phyloP scores from a whole-genome alignment of 2,888 invertebrate genomes.

The Chrysodeixis includens region DNA sequence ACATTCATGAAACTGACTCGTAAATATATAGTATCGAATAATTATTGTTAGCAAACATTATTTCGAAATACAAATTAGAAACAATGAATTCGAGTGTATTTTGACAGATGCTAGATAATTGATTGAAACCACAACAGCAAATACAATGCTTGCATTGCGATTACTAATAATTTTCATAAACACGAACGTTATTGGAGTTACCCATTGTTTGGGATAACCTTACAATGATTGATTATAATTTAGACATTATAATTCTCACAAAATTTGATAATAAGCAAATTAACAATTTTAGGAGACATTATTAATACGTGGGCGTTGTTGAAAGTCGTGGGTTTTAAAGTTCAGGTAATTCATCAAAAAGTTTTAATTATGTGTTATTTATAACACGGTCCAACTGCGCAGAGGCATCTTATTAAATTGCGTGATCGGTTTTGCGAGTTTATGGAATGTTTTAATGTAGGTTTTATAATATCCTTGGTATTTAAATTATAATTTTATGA shows the following conservation, averaged over 20 bases:
- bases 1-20: background rate
- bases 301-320: slow-evolving; percentile 1
- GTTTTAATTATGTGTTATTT: background rate
- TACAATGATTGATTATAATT: background rate
- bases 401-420: no score
- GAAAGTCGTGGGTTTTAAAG: background rate
- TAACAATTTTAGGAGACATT: background rate
- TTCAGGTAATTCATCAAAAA: background rate
- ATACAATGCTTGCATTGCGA: background rate
- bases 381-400: no score
- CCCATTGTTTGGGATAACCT: background rate
- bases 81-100: slow-evolving; percentile 3
- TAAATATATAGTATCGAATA: background rate
- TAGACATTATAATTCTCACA: background rate
- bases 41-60: background rate
- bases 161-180: background rate
- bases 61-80: slow-evolving; percentile 1
- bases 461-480: no score
- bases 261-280: background rate
- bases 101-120: slow-evolving; percentile 5
- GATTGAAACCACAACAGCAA: background rate
- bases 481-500: no score
- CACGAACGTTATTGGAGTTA: background rate
- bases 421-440: no score
- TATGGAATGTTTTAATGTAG: no score